Conservation (phyloP, 2,797 vertebrate species). For the Alectoris magna region DNA sequence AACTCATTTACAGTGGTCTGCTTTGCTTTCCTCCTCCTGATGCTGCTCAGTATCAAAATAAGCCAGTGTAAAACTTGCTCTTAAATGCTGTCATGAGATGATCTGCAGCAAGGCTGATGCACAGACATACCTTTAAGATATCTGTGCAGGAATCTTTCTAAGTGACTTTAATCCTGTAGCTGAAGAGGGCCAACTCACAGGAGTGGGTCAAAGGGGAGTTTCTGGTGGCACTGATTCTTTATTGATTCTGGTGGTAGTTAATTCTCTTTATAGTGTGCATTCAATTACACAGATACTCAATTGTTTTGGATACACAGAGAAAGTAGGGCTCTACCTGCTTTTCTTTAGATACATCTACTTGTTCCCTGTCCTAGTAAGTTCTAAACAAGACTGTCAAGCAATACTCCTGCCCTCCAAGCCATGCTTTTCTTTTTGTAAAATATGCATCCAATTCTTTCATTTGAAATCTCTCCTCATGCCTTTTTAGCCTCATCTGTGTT, state of each 20-base stretch:
- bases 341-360: background rate
- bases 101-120: background rate
- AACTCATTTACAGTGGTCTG: background rate
- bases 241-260: background rate
- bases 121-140: background rate
- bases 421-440: background rate
- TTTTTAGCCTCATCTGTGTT: slow-evolving; percentile 5
- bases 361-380: background rate
- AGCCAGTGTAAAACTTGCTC: background rate
- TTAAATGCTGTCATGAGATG: background rate
- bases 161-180: background rate
- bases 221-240: background rate
- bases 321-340: background rate
- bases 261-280: background rate
- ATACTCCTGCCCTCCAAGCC: background rate
- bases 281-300: background rate
- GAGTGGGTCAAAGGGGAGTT: background rate
- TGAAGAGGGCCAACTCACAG: background rate
- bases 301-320: background rate
- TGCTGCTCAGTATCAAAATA: background rate
- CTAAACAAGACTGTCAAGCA: background rate
- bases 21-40: background rate
- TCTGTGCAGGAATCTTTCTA: background rate
- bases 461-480: background rate
- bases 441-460: background rate